Conservation (phyloP, 2,797 vertebrate genomes). For the Helicolenus hilgendorfi region DNA sequence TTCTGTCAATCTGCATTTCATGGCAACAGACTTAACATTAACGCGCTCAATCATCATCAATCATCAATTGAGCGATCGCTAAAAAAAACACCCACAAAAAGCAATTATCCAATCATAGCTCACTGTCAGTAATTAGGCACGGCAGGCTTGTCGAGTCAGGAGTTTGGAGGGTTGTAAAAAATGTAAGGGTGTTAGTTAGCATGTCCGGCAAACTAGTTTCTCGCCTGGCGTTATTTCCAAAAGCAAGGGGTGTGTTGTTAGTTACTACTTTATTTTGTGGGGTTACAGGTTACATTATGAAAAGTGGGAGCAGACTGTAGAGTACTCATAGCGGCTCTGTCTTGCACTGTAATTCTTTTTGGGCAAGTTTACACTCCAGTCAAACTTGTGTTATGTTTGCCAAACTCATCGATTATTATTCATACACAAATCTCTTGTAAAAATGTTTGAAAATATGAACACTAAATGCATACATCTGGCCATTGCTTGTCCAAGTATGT, state of each 20-base stretch:
- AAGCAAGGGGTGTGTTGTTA: too few species aligned
- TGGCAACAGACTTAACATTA: neutral
- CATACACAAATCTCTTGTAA: neutral
- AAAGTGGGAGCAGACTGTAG: neutral
- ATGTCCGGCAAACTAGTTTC: too few species aligned
- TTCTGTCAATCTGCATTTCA: slow-evolving; percentile 19
- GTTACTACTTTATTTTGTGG: too few species aligned
- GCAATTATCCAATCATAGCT: neutral
- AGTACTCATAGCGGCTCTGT: neutral
- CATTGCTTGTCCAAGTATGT: neutral
- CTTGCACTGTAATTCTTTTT: too few species aligned
- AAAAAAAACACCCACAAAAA: neutral
- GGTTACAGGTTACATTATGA: too few species aligned
- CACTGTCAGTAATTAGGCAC: neutral
- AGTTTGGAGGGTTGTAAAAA: neutral
- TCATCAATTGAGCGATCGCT: neutral
- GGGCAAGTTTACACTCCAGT: neutral
- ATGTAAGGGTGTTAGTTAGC: too few species aligned
- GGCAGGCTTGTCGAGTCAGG: neutral
- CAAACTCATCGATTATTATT: neutral
- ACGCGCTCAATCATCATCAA: neutral
- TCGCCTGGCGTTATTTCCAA: too few species aligned
- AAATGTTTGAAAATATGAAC: neutral
- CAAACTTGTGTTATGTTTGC: neutral
- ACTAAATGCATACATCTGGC: neutral